Base-by-base conservation (phyloP, 2,113 vertebrate genomes). In the Melanocharis versteri region DNA sequence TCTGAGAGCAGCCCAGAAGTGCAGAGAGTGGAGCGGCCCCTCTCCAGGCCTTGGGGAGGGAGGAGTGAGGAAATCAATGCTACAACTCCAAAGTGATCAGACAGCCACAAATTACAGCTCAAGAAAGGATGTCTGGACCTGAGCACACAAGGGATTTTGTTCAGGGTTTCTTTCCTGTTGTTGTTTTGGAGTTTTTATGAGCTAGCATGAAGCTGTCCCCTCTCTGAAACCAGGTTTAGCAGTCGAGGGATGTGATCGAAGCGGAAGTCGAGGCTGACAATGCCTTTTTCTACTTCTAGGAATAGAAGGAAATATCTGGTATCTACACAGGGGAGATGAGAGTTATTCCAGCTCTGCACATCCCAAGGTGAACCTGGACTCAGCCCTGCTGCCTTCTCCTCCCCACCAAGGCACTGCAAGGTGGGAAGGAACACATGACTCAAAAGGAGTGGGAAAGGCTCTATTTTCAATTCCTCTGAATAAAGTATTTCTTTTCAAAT, bases 41-140 rank as follows among this genome's bases (percentile, higher is more conserved):
- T 66, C 68, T 94, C 47, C 58, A 42, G 50, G 51, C 57, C 60
- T 57, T 68, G 47, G 48, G 56, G 40, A 66, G 73, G 70, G 72
- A 65, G 20, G 47, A 51, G 68, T 11, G 56, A 83, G 62, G 80
- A 92, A 95, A 92, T 84, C 82, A 51, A 23, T 4, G 37, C 62
- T 53, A 10, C 33, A 27, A 15, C 64, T 83, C 83, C 45, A 64
- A 79, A 95, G 37, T 23, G 57, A 91, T 87, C 91, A 90, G 83
- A 48, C 70, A 83, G 80, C 85, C 96, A 92, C 94, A 95, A 95
- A 89, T 70, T 83, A 78, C 61, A 87, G 48, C 80, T 89, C 65
- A 16, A 69, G 80, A 68, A 48, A 54, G 58, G 69, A n/a, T 54
- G 85, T 83, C 96, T 94, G 78, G 80, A 90, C 58, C 90, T 56